Conservation (phyloP, 30 jellyfish, hydroid and myxozoan species). For the Aurelia sp. region DNA sequence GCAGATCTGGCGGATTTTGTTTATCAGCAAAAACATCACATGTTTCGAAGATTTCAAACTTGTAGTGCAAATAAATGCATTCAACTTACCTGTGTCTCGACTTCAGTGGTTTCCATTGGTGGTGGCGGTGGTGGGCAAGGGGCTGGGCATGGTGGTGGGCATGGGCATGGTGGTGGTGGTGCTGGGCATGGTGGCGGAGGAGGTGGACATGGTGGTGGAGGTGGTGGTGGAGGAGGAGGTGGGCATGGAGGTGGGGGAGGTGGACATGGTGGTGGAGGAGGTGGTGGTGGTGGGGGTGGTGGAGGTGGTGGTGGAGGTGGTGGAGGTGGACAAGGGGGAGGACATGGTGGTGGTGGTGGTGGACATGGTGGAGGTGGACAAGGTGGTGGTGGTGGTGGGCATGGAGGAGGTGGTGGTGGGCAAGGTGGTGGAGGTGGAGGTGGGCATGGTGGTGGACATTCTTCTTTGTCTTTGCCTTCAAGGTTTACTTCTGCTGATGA, state of each 20-base stretch:
- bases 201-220: conserved; percentile 88
- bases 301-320: conserved; percentile 74
- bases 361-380: conserved; percentile 68
- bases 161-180: conserved; percentile 79
- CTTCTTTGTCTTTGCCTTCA: conserved; percentile 62
- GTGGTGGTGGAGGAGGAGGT: conserved; percentile 89
- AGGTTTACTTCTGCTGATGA: conserved; percentile 70
- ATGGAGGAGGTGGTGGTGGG: conserved; percentile 69
- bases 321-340: conserved; percentile 66
- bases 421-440: conserved; percentile 71
- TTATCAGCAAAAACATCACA: too few relatives aligned
- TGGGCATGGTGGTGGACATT: conserved; percentile 72
- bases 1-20: too few relatives aligned
- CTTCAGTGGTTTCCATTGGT: conserved; percentile 99
- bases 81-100: conserved; percentile 88
- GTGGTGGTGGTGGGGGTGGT: conserved; percentile 85
- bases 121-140: conserved; percentile 92
- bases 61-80: too few relatives aligned
- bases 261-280: conserved; percentile 84
- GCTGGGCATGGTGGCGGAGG: conserved; percentile 77
- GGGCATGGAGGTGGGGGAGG: conserved; percentile 94
- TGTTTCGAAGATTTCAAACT: too few relatives aligned
- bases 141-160: conserved; percentile 75
- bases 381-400: conserved; percentile 75
- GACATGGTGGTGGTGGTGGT: conserved; percentile 70